Percentiles rank a stretch among this genome's conserved stretches.
Conservation (phyloP, 2,888 invertebrate genomes). For the Portevinia maculata region DNA sequence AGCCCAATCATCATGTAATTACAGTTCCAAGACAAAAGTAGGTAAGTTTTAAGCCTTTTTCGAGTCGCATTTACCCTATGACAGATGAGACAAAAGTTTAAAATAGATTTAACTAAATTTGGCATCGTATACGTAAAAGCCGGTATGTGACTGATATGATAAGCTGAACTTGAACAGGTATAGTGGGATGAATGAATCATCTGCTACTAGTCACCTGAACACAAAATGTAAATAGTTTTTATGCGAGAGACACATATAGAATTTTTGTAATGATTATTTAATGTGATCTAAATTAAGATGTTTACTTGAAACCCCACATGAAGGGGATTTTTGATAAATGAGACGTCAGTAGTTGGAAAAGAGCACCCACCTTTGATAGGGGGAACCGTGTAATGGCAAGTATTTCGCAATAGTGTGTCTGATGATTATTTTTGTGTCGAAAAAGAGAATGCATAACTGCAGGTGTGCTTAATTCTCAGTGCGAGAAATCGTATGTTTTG, state of each 20-base stretch:
- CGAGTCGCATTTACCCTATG: background rate
- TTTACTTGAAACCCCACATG: constrained; percentile 24
- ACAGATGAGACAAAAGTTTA: background rate
- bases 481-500: background rate
- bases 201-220: background rate
- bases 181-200: constrained; percentile 14
- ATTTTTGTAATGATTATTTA: constrained; percentile 15
- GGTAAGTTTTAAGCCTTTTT: background rate
- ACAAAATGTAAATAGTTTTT: constrained; percentile 1
- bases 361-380: constrained; percentile 30
- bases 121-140: background rate
- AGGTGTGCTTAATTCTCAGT: constrained; percentile 7
- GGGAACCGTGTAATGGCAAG: no score
- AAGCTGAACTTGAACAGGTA: background rate
- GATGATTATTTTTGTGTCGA: background rate
- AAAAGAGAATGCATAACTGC: background rate
- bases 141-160: background rate
- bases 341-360: constrained; percentile 14
- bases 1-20: constrained; percentile 13
- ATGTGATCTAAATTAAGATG: background rate
- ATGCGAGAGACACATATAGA: constrained; percentile 2
- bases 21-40: background rate
- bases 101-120: constrained; percentile 18
- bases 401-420: constrained; percentile 10
- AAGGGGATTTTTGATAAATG: constrained; percentile 2